Conservation (phyloP, 2,888 invertebrate genomes). For the Drosophila mulleri region DNA sequence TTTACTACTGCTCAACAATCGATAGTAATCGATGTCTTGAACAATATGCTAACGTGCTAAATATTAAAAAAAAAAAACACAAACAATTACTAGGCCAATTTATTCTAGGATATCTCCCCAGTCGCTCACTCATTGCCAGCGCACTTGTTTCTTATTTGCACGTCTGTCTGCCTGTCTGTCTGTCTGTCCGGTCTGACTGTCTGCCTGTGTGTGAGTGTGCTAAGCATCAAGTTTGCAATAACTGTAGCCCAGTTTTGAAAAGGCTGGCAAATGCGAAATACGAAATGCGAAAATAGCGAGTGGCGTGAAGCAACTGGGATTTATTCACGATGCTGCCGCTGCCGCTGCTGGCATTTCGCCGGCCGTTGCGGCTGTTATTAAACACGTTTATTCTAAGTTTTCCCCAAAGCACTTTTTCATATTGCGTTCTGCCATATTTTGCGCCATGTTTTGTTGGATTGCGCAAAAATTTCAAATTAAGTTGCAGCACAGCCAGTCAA, state of each 20-base stretch:
- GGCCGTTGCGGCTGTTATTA: slow-evolving; percentile 66
- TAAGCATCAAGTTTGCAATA: slow-evolving; percentile 46
- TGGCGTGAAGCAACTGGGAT: slow-evolving; percentile 50
- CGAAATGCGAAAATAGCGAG: slow-evolving; percentile 26
- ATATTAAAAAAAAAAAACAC: background rate
- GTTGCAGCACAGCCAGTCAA: slow-evolving; percentile 70
- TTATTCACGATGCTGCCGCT: slow-evolving; percentile 32
- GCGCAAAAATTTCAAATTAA: slow-evolving; percentile 83
- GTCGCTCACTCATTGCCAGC: background rate
- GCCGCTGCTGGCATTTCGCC: slow-evolving; percentile 10
- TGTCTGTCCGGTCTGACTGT: slow-evolving; percentile 3
- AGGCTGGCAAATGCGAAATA: slow-evolving; percentile 29
- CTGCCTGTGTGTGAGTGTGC: slow-evolving; percentile 1
- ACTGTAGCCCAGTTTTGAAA: slow-evolving; percentile 33
- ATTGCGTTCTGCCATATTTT: slow-evolving; percentile 77
- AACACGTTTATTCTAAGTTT: slow-evolving; percentile 81
- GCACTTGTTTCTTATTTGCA: background rate
- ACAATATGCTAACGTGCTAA: background rate
- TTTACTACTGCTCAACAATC: background rate
- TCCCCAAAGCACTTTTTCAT: slow-evolving; percentile 77
- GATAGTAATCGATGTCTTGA: background rate
- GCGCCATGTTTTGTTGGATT: slow-evolving; percentile 77
- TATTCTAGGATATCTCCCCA: background rate
- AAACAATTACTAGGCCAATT: background rate
- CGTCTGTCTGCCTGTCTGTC: slow-evolving; percentile 13